These are phyloP conservation scores for Apotomis turbidana DNA, from an alignment of 2,888 invertebrate species.

Conservation along the genomic window DNA sequence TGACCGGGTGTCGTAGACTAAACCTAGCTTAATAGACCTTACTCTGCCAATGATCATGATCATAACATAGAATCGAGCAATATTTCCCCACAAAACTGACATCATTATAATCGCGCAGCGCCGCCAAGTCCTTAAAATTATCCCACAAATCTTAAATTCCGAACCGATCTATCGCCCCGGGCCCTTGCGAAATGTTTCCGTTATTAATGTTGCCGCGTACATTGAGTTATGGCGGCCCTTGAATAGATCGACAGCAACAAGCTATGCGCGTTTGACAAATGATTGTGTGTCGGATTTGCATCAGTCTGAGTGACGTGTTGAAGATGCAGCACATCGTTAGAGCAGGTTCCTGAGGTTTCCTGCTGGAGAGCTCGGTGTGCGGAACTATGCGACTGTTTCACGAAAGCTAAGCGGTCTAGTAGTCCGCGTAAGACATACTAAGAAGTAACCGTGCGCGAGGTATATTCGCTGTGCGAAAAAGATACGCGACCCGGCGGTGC, in stretches of 20 bases:
- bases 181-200: conserved; percentile 35
- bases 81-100: conserved; percentile 9
- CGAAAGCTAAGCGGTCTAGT: too few species aligned
- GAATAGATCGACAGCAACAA: conserved; percentile 34
- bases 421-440: too few species aligned
- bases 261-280: conserved; percentile 31
- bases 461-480: too few species aligned
- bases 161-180: conserved; percentile 32
- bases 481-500: too few species aligned
- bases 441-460: too few species aligned
- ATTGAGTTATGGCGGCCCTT: conserved; percentile 31
- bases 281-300: background rate
- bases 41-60: background rate
- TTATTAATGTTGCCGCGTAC: conserved; percentile 33
- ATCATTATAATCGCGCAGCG: conserved; percentile 24
- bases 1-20: too few species aligned
- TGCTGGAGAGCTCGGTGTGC: too few species aligned
- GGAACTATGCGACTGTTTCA: too few species aligned
- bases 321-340: too few species aligned
- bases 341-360: too few species aligned
- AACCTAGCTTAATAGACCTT: too few species aligned
- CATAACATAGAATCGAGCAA: background rate
- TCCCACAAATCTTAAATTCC: conserved; percentile 30
- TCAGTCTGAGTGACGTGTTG: background rate
- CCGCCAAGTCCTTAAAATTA: conserved; percentile 31